These are phyloP conservation scores for Cyclophora albipunctata DNA, from an alignment of 2,888 invertebrate species.

Conservation along the genomic window DNA sequence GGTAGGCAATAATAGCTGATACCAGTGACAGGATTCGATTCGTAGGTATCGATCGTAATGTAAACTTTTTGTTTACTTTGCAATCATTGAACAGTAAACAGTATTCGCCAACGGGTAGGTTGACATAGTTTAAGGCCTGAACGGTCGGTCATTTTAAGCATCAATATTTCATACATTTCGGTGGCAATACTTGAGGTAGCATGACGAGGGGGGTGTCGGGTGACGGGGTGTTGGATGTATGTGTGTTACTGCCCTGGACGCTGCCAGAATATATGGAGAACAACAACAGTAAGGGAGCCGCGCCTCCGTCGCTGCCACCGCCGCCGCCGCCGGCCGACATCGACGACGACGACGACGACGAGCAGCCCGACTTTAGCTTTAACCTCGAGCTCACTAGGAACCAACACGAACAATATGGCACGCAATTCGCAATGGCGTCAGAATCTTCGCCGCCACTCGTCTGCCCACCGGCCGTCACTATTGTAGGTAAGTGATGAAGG, in stretches of 20 bases:
- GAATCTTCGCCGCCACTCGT: slow-evolving; percentile 19
- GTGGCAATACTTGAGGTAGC: no score
- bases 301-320: slow-evolving; percentile 65
- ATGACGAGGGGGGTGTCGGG: not conserved
- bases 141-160: no score
- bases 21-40: no score
- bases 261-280: slow-evolving; percentile 55
- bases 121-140: no score
- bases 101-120: no score
- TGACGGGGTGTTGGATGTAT: slow-evolving; percentile 6
- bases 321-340: slow-evolving; percentile 66
- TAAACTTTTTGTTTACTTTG: no score
- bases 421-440: slow-evolving; percentile 72
- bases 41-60: no score
- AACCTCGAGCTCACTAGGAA: slow-evolving; percentile 82
- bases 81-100: no score
- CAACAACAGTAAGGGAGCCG: slow-evolving; percentile 52
- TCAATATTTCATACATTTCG: no score
- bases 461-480: slow-evolving; percentile 47
- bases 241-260: slow-evolving; percentile 36
- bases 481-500: slow-evolving; percentile 55
- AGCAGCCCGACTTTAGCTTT: slow-evolving; percentile 74
- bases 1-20: no score
- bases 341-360: slow-evolving; percentile 50
- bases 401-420: slow-evolving; percentile 83